Evolutionary conservation across 2,797 vertebrate genomes (phyloP).

Genomic region (Gobio occitaniae): DNA sequence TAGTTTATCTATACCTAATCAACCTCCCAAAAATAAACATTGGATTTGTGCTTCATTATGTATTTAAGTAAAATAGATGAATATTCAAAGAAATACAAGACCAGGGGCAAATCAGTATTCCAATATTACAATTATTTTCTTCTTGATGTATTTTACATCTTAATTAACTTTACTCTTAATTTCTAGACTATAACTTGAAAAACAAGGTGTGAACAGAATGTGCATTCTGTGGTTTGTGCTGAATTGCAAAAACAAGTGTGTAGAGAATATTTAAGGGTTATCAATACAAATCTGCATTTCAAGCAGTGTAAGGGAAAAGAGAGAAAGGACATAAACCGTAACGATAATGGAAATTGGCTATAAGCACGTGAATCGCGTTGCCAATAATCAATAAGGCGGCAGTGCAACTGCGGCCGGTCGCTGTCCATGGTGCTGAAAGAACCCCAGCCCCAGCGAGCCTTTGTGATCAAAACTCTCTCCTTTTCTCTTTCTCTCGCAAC

Average conservation of each 20-base stretch:
- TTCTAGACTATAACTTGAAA: background rate
- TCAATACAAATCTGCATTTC: background rate
- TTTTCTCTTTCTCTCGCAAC: conserved; percentile 8
- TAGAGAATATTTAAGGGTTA: background rate
- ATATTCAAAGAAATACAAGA: background rate
- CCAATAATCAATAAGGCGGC: background rate
- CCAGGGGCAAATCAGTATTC: background rate
- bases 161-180: background rate
- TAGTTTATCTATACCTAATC: background rate
- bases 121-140: background rate
- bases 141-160: background rate
- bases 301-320: background rate
- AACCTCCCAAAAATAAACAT: background rate
- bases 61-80: background rate
- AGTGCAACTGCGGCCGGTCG: background rate
- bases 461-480: conserved; percentile 16
- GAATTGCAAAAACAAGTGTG: background rate
- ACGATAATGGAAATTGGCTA: background rate
- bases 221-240: background rate
- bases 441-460: background rate
- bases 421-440: conserved; percentile 37
- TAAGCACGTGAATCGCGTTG: background rate
- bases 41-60: background rate
- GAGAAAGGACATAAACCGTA: background rate
- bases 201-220: background rate